Conservation (phyloP, 2,797 vertebrate genomes). For the Mormyrops attenuatus region DNA sequence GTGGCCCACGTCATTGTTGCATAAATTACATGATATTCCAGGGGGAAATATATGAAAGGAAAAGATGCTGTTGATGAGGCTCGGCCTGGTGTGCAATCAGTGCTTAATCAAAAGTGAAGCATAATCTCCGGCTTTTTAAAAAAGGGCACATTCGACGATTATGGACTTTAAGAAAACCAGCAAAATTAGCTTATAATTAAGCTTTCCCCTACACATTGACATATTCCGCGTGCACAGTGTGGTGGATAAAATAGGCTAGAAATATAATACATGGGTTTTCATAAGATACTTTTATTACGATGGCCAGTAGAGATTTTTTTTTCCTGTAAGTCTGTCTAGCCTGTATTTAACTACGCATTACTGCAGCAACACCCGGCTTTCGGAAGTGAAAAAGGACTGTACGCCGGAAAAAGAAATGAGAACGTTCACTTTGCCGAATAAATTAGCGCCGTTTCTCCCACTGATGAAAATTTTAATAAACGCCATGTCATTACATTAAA, state of each 20-base stretch:
- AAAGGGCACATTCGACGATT: background rate
- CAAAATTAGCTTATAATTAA: background rate
- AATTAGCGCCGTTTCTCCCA: background rate
- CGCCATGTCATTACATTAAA: background rate
- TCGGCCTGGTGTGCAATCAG: background rate
- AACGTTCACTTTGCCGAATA: background rate
- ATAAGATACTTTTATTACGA: background rate
- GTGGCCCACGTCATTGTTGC: background rate
- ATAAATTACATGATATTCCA: background rate
- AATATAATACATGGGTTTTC: background rate
- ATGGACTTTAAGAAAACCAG: background rate
- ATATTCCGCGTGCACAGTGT: background rate
- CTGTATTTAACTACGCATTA: background rate
- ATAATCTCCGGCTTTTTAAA: background rate
- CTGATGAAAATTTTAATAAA: background rate
- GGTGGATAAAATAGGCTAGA: background rate
- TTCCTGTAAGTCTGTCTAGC: background rate
- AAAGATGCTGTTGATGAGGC: background rate
- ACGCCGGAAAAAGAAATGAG: background rate
- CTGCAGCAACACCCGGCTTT: background rate
- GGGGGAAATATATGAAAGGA: background rate
- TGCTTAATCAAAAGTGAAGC: background rate
- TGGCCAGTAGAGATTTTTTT: background rate
- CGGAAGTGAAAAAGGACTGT: background rate
- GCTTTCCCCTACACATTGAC: background rate